Evolutionary conservation across 2,113 vertebrate species (phyloP), one percentile per base, ranked within the genome.

Genomic region (Actinemys pallida): DNA sequence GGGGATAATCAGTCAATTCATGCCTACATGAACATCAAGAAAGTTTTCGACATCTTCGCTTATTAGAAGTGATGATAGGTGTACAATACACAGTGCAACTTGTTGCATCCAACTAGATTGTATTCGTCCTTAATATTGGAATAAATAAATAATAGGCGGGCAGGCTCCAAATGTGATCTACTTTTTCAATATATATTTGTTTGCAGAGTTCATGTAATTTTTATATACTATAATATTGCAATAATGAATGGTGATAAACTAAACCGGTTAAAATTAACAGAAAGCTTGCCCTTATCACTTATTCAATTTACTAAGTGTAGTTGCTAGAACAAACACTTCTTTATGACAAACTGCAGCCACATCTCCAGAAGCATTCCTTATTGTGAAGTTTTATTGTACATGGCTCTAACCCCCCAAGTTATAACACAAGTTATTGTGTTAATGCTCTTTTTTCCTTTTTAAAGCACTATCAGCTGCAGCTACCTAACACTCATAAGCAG

Each of bases 111-210:
- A 42, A 81, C 52, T 54, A 10, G 42, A 93, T 84, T 83, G 56
- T 57, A n/a, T 92, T 31, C 80, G 6, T 19, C 83, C 78, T 39
- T 94, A 81, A 49, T 56, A 84, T 86, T 57, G 49, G 45, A 76
- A 82, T n/a, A 92, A 81, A 50, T 83, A 96, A 90, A 57, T 20
- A 93, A 83, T 87, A 89, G 39, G n/a, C 42, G 27, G 42, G 24
- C n/a, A 93, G 78, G 93, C 81, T 84, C 8, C 52, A 95, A 31
- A n/a, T 75, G 39, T 75, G 42, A 42, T 39, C 20, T 75, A 24
- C 24, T 45, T 76, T 65, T 78, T 8, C 82, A 35, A 14, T 47
- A 80, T 0, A 0, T 13, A 11, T 83, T 78, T 95, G 29, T 2
- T n/a, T 93, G 90, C 47, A 87, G 42, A 87, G 27, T 13, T 8